Base-by-base conservation (phyloP, 2,888 invertebrate genomes). In the Eudemis profundana region DNA sequence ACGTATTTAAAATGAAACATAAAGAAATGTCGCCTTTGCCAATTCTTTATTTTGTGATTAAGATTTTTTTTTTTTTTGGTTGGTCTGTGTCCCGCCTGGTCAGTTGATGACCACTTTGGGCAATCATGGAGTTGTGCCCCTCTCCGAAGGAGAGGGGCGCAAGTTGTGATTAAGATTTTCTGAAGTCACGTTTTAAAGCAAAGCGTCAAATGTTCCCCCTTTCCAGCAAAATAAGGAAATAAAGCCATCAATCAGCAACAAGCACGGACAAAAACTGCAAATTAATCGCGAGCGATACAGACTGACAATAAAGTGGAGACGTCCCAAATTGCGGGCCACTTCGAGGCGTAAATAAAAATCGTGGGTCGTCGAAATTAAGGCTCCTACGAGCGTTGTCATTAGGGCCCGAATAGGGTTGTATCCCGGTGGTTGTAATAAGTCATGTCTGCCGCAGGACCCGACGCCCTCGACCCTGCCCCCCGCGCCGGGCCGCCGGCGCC, bases 321-420 rank as follows among this genome's bases (percentile, higher is more conserved):
- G 78, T 72, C 79, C 84, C 78, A 82, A 88, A 89, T 88, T 83
- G 85, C 82, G 75, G 79, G 84, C 83, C 82, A 86, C 87, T 90
- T 86, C 85, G 85, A 84, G 82, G 86, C 85, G 86, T 89, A 86
- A 90, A 90, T 90, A 91, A 90, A 90, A 91, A 89, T 89, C 82
- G 86, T 85, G 84, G 87, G 88, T 87, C 86, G 89, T 87, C 86
- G 85, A 89, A 91, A 91, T 91, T 88, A 90, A 90, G 90, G 89
- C 81, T 80, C 81, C 83, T 85, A 82, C 83, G 77, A 86, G 86
- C 85, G 82, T 83, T 84, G 87, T 91, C 90, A 90, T 92, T 92
- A 90, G 88, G 89, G 79, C 82, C 85, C 85, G 85, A 90, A 89
- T 90, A 88, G 90, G 91, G 90, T 90, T 90, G 90, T 90, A 87